Evolutionary conservation across 1,140 invertebrate species (phyloP).

Genomic region (Megathymus violae): DNA sequence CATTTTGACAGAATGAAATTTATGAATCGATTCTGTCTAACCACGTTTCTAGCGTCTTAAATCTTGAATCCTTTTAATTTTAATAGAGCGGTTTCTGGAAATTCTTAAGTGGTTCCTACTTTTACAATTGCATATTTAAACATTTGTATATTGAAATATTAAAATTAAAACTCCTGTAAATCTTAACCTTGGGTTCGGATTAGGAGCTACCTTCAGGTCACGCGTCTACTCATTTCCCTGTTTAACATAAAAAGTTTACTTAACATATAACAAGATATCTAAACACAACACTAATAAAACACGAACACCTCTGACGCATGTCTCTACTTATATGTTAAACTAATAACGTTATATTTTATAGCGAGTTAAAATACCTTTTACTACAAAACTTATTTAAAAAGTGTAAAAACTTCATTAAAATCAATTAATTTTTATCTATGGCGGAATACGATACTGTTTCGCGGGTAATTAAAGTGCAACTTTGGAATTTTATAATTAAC

Average conservation of each 20-base stretch:
- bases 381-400: not conserved
- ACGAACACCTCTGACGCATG: not conserved
- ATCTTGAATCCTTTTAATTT: not conserved
- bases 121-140: not conserved
- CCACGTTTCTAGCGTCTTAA: not conserved
- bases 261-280: too few species aligned
- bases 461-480: conserved; percentile 7
- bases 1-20: conserved; percentile 25
- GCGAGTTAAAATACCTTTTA: not conserved
- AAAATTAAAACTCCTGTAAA: conserved; percentile 23
- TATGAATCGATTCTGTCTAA: not conserved
- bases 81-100: not conserved
- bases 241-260: too few species aligned
- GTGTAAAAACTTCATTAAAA: not conserved
- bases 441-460: conserved; percentile 7
- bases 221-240: too few species aligned
- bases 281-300: too few species aligned
- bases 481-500: conserved; percentile 21
- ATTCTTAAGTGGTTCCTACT: not conserved
- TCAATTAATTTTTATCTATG: conserved; percentile 14
- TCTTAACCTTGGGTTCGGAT: conserved; percentile 14
- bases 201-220: too few species aligned
- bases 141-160: not conserved
- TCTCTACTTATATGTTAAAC: not conserved
- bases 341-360: not conserved